Evolutionary conservation across 2,888 invertebrate species (phyloP).

Genomic region (Acholoe squamosa): DNA sequence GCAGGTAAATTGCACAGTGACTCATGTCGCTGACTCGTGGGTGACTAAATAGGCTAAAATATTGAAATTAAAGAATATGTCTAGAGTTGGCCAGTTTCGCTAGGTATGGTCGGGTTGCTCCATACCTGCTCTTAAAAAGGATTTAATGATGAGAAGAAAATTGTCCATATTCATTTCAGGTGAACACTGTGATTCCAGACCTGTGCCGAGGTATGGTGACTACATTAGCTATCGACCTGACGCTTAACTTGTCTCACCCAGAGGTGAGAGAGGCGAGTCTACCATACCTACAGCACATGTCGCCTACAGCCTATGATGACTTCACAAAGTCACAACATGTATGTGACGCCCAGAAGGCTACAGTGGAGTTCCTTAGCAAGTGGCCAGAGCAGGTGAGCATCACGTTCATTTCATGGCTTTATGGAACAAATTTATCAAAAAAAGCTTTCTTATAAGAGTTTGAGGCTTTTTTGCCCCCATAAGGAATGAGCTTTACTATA

Average conservation of each 20-base stretch:
- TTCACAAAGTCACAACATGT: slow-evolving; percentile 74
- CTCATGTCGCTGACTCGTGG: too few species aligned
- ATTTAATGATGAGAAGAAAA: slow-evolving; percentile 77
- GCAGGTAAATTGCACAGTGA: too few species aligned
- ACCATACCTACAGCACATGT: slow-evolving; percentile 74
- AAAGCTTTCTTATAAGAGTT: too few species aligned
- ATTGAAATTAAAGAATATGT: too few species aligned
- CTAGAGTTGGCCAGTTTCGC: too few species aligned
- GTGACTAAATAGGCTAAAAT: too few species aligned
- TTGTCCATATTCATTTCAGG: background rate
- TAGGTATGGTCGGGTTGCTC: too few species aligned
- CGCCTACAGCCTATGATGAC: slow-evolving; percentile 73
- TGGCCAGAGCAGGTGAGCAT: slow-evolving; percentile 64
- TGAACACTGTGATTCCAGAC: background rate
- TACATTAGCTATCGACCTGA: slow-evolving; percentile 77
- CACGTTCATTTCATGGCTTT: too few species aligned
- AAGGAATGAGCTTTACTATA: too few species aligned
- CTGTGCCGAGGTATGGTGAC: slow-evolving; percentile 69
- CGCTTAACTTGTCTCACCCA: slow-evolving; percentile 74
- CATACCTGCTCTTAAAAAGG: too few species aligned
- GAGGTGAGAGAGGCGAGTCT: slow-evolving; percentile 74
- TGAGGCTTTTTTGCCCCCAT: too few species aligned
- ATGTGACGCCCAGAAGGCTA: slow-evolving; percentile 76
- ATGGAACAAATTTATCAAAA: too few species aligned
- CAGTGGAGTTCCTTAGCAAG: slow-evolving; percentile 77